Base-by-base conservation (phyloP, 2,888 invertebrate species). In the Serripes groenlandicus region DNA sequence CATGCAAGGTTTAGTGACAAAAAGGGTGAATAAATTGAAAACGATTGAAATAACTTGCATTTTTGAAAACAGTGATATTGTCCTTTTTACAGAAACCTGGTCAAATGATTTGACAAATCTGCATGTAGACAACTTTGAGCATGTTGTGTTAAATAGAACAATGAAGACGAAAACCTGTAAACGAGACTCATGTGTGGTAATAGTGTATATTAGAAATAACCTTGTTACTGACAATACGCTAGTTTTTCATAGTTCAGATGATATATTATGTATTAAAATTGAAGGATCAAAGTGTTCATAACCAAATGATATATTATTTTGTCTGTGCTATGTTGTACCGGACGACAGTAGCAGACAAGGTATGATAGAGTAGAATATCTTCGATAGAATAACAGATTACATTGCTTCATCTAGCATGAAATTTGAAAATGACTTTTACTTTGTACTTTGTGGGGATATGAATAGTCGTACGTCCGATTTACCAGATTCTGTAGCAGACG, bases 31-130 rank as follows among this genome's bases (percentile, higher is more conserved):
- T 21, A 62, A 62, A 26, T 21, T 62, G 11, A 4, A 62, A 11
- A 11, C 62, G 7, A 9, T 15, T n/a, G 62, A 76, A 60, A 11
- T 76, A n/a, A 68, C 30, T 49, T 9, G 3, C 4, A 56, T 76
- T 23, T 69, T 76, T 49, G n/a, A 23, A 9, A 56, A 37, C 28
- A 30, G 42, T 58, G 69, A 70, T 37, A 28, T 69, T 60, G 30
- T 76, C 21, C 42, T n/a, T n/a, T 32, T 70, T 2, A 76, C 70
- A 3, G 76, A 76, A 69, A 76, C 60, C 18, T 76, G 69, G 69
- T 28, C 70, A 1, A 54, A 64, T 28, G 54, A 75, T 49, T 66
- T 21, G 23, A n/a, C 54, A 7, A 23, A 54, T 54, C 4, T 54
- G n/a, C 54, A 54, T 5, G 54, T 54, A n/a, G 54, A 54, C 5